A percentile compares a stretch with the other conserved stretches of the same genome.
phyloP scores from a whole-genome alignment of 2,113 vertebrate species.

The Oreocharis arfaki region DNA sequence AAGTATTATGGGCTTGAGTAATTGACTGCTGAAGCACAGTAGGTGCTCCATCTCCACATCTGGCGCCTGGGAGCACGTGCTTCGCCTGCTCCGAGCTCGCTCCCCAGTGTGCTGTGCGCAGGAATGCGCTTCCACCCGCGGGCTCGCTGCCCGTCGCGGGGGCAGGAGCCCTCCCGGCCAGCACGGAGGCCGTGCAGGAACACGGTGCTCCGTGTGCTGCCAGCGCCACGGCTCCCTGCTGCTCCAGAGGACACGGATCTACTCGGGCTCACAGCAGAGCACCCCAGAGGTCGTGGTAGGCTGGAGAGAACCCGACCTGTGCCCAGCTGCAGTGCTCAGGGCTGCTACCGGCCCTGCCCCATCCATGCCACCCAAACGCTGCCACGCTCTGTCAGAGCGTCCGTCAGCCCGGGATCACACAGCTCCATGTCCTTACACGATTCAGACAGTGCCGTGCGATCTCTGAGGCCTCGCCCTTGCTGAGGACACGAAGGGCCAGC shows the following conservation, averaged over 20 bases:
- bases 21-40: constrained; percentile 20
- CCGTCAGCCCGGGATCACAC: fast-evolving
- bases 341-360: neutral
- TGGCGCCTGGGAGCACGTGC: neutral
- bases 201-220: fast-evolving
- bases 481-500: neutral
- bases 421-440: fast-evolving
- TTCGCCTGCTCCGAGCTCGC: neutral
- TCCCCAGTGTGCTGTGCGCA: neutral
- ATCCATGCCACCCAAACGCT: fast-evolving
- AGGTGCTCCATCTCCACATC: neutral
- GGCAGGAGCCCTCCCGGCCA: neutral
- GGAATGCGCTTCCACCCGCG: neutral
- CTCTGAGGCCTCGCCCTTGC: fast-evolving
- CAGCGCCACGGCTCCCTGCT: fast-evolving
- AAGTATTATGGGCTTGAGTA: constrained; percentile 19
- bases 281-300: fast-evolving
- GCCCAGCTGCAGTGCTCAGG: fast-evolving
- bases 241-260: fast-evolving
- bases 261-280: fast-evolving
- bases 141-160: neutral
- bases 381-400: fast-evolving
- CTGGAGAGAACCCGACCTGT: neutral
- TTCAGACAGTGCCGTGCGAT: fast-evolving
- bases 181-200: neutral